phyloP scores from a whole-genome alignment of 2,113 vertebrate genomes.

The Dicerorhinus sumatrensis region DNA sequence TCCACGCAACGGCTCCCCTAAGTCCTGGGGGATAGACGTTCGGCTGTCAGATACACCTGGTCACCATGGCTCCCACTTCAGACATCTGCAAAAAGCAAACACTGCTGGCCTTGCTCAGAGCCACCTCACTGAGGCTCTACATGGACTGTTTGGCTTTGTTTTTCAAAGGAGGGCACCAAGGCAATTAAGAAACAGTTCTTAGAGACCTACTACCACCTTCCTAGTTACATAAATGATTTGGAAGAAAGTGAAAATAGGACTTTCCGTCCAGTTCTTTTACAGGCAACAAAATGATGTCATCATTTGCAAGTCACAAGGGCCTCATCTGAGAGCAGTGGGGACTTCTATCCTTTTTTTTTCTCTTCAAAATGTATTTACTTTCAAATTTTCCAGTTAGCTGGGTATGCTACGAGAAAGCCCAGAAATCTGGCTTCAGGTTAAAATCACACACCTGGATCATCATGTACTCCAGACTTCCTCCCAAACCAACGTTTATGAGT shows the following conservation, averaged over 20 bases:
- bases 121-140: not conserved
- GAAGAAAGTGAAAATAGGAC: constrained; percentile 40
- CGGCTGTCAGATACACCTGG: not conserved
- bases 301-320: not conserved
- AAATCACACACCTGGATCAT: not conserved
- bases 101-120: not conserved
- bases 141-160: not conserved
- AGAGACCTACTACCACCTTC: not conserved
- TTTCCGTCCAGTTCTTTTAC: not conserved
- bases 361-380: constrained; percentile 63
- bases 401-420: not conserved
- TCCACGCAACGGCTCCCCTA: not conserved
- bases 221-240: not conserved
- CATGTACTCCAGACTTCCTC: not conserved
- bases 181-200: not conserved
- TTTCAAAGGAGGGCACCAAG: not conserved
- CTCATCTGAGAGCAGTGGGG: not conserved
- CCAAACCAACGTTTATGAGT: not conserved
- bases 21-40: not conserved
- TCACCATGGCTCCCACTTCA: constrained; percentile 11
- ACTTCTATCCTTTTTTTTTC: not conserved
- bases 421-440: constrained; percentile 27
- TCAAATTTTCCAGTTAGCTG: constrained; percentile 34
- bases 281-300: not conserved
- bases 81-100: constrained; percentile 24